Evolutionary conservation across 2,888 invertebrate species (phyloP), one percentile per base, ranked within the genome.

Genomic region (Charanyca ferruginea): DNA sequence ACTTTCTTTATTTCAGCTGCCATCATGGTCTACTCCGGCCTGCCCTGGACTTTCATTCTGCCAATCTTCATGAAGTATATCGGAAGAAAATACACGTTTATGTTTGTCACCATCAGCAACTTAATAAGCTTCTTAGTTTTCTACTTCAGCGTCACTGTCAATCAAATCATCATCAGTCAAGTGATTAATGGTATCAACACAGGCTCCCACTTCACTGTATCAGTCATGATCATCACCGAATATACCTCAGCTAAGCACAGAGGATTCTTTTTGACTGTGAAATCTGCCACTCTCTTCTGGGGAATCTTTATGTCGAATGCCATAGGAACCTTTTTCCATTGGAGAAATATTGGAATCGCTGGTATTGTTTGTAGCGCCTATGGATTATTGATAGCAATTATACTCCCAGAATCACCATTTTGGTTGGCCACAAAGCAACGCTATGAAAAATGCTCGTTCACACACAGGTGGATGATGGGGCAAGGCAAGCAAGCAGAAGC

Each of bases 401-500:
- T 85, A 8, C 80, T 83, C 73, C 87, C 89, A 3, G 88, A 88
- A 58, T 87, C 89, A n/a, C 88, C 88, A 11, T 79, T 77, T 42
- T 85, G 85, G 85, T 25, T 84, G 18, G 81, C 80, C 0, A 62
- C 61, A 0, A 76, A 58, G 42, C 58, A 65, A n/a, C 44, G 64
- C 0, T 77, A 59, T 41, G 73, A 73, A 22, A 62, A 59, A 20
- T 79, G 80, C 45, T 54, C 73, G 0, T 22, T 20, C 7, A 62
- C 80, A 2, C 81, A 83, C 57, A 53, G 77, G 22, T 84, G 84
- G 81, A 49, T 81, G n/a, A 84, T 81, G 62, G 84, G 83, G 16
- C 41, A 22, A 7, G 58, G 57, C 16, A 61, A 62, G 18, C 65
- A 69, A 18, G 62, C 84, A 1, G 77, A 82, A 59, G 35, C 45